phyloP scores from a whole-genome alignment of 2,113 vertebrate species.

The Cercopithecus mona region DNA sequence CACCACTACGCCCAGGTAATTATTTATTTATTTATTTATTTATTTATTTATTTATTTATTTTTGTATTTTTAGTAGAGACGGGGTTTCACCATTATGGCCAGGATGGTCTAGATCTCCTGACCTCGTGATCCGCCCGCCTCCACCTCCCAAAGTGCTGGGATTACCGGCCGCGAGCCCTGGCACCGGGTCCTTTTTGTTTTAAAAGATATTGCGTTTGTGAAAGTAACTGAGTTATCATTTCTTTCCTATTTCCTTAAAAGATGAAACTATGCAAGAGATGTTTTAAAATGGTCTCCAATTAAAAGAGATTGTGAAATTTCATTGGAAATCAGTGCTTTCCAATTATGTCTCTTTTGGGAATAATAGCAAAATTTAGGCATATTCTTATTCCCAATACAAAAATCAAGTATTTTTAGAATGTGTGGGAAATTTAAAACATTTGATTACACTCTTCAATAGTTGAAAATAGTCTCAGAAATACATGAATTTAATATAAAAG shows the following conservation, averaged over 20 bases:
- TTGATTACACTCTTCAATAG: not conserved
- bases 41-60: too few relatives aligned
- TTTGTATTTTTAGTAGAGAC: too few relatives aligned
- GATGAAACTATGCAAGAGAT: not conserved
- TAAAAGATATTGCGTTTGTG: not conserved
- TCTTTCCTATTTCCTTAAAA: not conserved
- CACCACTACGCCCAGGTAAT: too few relatives aligned
- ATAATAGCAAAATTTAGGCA: not conserved
- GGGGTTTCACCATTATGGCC: too few relatives aligned
- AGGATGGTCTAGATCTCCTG: too few relatives aligned
- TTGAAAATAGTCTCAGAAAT: not conserved
- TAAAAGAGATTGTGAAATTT: not conserved
- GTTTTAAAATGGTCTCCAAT: not conserved
- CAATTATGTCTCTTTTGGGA: not conserved
- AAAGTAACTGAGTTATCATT: not conserved
- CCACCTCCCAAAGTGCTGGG: too few relatives aligned
- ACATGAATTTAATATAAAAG: not conserved
- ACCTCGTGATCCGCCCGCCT: too few relatives aligned
- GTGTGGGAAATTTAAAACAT: not conserved
- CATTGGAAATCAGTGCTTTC: not conserved
- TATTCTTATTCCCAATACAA: not conserved
- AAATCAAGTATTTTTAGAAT: not conserved
- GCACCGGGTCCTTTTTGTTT: not conserved
- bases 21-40: too few relatives aligned
- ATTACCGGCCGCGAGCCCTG: rapidly evolving